phyloP scores from a whole-genome alignment of 1,140 invertebrate genomes.

The Diprion similis region DNA sequence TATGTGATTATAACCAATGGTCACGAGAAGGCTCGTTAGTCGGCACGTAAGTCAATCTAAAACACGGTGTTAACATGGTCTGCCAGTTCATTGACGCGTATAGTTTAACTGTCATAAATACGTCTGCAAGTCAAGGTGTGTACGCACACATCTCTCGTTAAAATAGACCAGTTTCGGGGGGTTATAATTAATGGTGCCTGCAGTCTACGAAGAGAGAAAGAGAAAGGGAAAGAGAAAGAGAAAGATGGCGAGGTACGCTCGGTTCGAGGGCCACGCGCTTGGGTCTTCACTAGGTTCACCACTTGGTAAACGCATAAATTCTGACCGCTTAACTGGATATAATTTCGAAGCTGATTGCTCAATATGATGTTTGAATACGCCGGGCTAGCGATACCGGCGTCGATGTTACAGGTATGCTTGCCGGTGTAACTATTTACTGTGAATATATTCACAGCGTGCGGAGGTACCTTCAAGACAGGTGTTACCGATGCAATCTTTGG shows the following conservation, averaged over 20 bases:
- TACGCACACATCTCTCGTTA: neutral
- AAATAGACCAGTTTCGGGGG: neutral
- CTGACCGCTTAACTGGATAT: constrained; percentile 3
- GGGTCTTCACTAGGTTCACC: neutral
- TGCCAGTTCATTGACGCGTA: too few relatives aligned
- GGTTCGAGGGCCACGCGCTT: neutral
- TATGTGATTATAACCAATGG: too few relatives aligned
- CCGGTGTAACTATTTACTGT: neutral
- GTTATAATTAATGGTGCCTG: neutral
- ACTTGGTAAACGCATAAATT: constrained; percentile 5
- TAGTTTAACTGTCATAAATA: neutral
- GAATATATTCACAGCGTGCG: neutral
- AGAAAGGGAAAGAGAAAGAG: neutral
- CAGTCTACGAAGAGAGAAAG: neutral
- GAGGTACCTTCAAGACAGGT: neutral
- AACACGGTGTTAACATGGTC: too few relatives aligned
- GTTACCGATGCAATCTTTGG: neutral
- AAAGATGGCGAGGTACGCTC: neutral
- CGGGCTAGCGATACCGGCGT: too few relatives aligned
- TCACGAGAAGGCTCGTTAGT: too few relatives aligned
- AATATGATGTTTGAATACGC: neutral
- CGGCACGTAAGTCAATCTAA: too few relatives aligned
- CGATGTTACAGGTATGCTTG: neutral
- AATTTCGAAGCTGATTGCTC: constrained; percentile 5
- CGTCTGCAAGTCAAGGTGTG: neutral